phyloP scores from a whole-genome alignment of 2,113 vertebrate species.

The Copsychus sechellarum region DNA sequence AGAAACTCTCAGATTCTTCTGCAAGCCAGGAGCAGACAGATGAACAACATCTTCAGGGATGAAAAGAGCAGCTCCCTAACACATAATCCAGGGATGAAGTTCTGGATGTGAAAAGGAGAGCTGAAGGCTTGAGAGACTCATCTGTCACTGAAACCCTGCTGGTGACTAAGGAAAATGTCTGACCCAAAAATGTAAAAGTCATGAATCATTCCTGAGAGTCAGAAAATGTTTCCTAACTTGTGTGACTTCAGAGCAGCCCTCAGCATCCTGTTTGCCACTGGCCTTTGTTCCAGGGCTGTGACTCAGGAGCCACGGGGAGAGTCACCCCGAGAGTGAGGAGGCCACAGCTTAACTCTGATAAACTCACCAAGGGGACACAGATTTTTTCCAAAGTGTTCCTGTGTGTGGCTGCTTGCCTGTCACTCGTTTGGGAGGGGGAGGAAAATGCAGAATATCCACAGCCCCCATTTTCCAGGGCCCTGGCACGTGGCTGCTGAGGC shows the following conservation, averaged over 20 bases:
- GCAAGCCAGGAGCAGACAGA: neutral
- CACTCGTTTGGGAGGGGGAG: accelerated
- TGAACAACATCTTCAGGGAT: neutral
- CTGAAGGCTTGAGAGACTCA: neutral
- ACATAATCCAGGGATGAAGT: neutral
- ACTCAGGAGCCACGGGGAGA: neutral
- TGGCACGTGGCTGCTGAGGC: neutral
- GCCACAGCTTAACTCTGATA: neutral
- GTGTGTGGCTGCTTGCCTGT: neutral
- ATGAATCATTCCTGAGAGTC: neutral
- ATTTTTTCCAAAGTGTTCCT: accelerated
- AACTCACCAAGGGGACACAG: neutral
- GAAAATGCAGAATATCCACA: neutral
- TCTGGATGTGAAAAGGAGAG: neutral
- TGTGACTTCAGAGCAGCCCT: neutral
- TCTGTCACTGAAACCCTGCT: neutral
- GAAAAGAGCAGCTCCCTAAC: accelerated
- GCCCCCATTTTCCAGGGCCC: neutral
- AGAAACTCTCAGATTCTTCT: neutral
- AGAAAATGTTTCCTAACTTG: neutral
- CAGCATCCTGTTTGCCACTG: slow-evolving; percentile 30
- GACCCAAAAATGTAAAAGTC: neutral
- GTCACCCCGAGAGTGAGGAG: neutral
- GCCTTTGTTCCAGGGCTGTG: neutral
- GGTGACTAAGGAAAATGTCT: neutral